phyloP scores from a whole-genome alignment of 1,140 invertebrate genomes.

The Drosophila nasuta region DNA sequence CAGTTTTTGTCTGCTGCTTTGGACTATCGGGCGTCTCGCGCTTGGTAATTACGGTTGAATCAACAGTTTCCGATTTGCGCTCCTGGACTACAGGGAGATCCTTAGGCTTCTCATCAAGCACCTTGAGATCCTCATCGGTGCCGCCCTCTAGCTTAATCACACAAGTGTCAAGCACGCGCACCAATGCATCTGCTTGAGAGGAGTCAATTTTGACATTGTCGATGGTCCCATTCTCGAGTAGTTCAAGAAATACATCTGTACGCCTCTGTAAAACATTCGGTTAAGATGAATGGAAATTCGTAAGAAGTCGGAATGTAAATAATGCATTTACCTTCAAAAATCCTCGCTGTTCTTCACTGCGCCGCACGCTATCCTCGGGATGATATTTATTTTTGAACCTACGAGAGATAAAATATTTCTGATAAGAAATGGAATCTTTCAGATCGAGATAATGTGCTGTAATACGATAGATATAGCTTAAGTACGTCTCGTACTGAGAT shows the following conservation, averaged over 20 bases:
- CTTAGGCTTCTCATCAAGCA: conserved; percentile 89
- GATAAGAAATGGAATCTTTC: not conserved
- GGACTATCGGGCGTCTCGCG: conserved; percentile 72
- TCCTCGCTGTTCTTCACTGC: conserved; percentile 93
- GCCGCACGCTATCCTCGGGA: conserved; percentile 96
- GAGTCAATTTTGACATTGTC: conserved; percentile 94
- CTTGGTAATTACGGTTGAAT: conserved; percentile 58
- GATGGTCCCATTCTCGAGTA: conserved; percentile 91
- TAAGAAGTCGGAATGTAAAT: not conserved
- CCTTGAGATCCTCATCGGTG: conserved; percentile 95
- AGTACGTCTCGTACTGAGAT: conserved; percentile 1
- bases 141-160: conserved; percentile 99
- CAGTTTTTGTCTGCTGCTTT: conserved; percentile 61
- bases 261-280: conserved; percentile 87
- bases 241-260: conserved; percentile 95
- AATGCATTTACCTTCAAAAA: conserved; percentile 91
- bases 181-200: conserved; percentile 93
- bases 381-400: conserved; percentile 99
- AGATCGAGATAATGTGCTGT: not conserved
- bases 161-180: conserved; percentile 96
- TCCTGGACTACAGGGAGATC: conserved; percentile 51
- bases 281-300: not conserved
- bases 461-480: not conserved
- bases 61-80: conserved; percentile 48
- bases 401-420: conserved; percentile 45